Evolutionary conservation across 2,888 invertebrate species (phyloP).

Genomic region (Melipona beecheii): DNA sequence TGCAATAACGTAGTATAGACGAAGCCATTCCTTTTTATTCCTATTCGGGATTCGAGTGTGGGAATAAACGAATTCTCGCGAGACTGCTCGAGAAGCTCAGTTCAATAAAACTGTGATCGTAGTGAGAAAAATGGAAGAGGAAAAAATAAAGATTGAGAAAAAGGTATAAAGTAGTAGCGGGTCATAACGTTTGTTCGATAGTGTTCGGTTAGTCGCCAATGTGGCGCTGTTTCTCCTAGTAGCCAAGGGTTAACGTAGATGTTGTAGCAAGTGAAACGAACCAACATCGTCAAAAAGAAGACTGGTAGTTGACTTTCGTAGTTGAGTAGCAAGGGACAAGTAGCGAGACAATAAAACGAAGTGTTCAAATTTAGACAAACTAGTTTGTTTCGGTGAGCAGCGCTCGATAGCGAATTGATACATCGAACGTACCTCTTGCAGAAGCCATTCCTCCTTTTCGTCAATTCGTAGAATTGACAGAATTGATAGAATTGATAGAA

Average conservation of each 20-base stretch:
- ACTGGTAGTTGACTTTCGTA: constrained; percentile 80
- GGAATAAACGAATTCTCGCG: constrained; percentile 70
- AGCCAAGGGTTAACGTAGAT: constrained; percentile 58
- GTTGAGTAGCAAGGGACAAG: constrained; percentile 67
- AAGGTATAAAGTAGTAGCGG: constrained; percentile 41
- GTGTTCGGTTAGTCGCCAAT: constrained; percentile 73
- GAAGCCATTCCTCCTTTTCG: constrained; percentile 18
- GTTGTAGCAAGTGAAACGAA: constrained; percentile 68
- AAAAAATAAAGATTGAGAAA: constrained; percentile 19
- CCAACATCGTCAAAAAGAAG: constrained; percentile 71
- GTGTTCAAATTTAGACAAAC: constrained; percentile 74
- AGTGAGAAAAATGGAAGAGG: constrained; percentile 61
- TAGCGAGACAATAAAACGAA: constrained; percentile 77
- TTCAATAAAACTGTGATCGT: constrained; percentile 83
- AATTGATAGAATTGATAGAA: too few species aligned
- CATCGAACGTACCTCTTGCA: constrained; percentile 35
- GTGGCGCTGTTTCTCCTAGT: constrained; percentile 78
- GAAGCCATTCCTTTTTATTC: constrained; percentile 53
- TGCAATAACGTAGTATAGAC: constrained; percentile 70
- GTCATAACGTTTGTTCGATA: constrained; percentile 62
- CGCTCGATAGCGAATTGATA: constrained; percentile 50
- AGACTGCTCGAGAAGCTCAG: constrained; percentile 78
- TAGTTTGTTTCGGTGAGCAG: constrained; percentile 52
- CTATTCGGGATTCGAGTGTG: constrained; percentile 45
- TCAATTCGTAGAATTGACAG: neutral